Conservation (phyloP, 2,797 vertebrate species). For the Buphagus erythrorhynchus region DNA sequence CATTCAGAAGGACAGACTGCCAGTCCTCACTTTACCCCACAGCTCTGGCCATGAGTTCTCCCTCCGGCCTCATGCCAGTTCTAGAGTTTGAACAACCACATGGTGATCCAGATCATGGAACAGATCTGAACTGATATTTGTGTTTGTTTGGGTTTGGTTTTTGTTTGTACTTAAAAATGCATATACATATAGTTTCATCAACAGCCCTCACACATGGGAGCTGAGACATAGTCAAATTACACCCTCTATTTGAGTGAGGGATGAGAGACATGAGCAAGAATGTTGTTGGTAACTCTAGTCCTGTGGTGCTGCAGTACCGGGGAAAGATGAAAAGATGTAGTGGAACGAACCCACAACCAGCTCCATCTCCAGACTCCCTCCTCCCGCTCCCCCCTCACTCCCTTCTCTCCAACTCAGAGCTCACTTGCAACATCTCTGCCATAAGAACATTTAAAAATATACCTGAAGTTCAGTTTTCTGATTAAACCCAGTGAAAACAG, state of each 20-base stretch:
- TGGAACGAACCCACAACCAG: neutral
- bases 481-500: neutral
- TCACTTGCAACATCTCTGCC: neutral
- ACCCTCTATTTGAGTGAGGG: conserved; percentile 63
- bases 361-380: conserved; percentile 10
- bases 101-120: neutral
- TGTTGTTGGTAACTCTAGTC: conserved; percentile 58
- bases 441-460: neutral
- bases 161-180: conserved; percentile 2
- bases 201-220: conserved; percentile 33
- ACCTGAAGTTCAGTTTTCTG: neutral
- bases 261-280: conserved; percentile 67
- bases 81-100: neutral
- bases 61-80: neutral
- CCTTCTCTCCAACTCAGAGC: neutral
- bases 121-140: neutral
- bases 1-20: conserved; percentile 55
- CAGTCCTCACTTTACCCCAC: conserved; percentile 36
- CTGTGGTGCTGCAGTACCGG: neutral
- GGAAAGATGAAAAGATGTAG: conserved; percentile 66
- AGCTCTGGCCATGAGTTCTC: neutral
- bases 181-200: neutral
- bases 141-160: neutral
- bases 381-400: rapidly evolving
- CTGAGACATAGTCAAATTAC: conserved; percentile 65